Conservation (phyloP, 2,888 invertebrate species). For the Leptarthrus brevirostris region DNA sequence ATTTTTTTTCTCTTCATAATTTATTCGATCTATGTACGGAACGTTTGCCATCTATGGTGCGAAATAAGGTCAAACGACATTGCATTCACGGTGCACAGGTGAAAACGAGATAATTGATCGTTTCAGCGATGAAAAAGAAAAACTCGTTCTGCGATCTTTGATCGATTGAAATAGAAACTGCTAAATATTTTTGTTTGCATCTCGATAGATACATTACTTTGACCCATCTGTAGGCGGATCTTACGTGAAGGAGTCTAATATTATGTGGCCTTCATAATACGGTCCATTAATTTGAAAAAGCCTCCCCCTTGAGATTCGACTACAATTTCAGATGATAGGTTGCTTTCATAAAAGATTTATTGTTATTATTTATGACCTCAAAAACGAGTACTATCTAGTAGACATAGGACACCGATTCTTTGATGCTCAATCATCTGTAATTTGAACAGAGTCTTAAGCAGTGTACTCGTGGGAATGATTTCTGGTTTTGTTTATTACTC, state of each 20-base stretch:
- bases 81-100: slow-evolving; percentile 30
- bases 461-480: background rate
- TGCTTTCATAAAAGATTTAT: background rate
- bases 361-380: background rate
- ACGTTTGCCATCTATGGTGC: slow-evolving; percentile 15
- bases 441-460: too few species aligned
- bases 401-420: too few species aligned
- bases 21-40: slow-evolving; percentile 25
- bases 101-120: slow-evolving; percentile 37
- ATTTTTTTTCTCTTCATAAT: slow-evolving; percentile 7
- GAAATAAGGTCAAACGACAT: slow-evolving; percentile 32
- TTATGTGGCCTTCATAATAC: background rate
- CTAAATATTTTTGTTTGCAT: background rate
- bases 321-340: background rate
- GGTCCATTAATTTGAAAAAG: background rate
- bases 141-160: background rate
- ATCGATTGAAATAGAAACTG: background rate
- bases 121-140: background rate
- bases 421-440: too few species aligned
- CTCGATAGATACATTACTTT: too few species aligned
- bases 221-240: background rate
- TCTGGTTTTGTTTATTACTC: background rate
- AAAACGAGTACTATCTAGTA: too few species aligned
- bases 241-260: background rate
- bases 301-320: background rate